phyloP scores from a whole-genome alignment of 2,888 invertebrate species.

The Cerastis leucographa region DNA sequence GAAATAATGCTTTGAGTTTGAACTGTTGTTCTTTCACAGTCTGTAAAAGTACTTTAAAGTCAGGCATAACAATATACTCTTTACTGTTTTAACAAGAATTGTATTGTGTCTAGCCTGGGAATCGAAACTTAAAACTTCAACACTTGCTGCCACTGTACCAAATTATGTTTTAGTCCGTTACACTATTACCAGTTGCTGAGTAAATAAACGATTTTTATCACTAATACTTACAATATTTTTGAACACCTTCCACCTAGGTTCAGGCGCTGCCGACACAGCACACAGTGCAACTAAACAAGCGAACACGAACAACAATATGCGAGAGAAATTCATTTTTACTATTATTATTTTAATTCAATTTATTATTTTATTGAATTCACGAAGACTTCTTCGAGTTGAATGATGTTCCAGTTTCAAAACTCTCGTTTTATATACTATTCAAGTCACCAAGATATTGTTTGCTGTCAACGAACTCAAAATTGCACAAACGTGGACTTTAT shows the following conservation, averaged over 20 bases:
- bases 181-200: too few relatives aligned
- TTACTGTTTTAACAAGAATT: too few relatives aligned
- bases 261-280: conserved; percentile 75
- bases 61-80: too few relatives aligned
- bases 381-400: conserved; percentile 40
- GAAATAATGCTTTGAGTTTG: too few relatives aligned
- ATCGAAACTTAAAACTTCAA: too few relatives aligned
- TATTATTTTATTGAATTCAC: conserved; percentile 25
- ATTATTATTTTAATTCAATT: conserved; percentile 43
- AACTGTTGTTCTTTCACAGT: too few relatives aligned
- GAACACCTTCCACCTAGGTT: conserved; percentile 78
- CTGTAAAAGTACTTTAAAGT: too few relatives aligned
- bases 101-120: too few relatives aligned
- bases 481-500: conserved; percentile 18
- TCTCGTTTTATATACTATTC: conserved; percentile 44
- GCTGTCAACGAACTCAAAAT: conserved; percentile 8
- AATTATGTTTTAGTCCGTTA: too few relatives aligned
- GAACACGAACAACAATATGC: conserved; percentile 76
- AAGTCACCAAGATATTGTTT: conserved; percentile 2
- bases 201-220: neutral
- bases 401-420: conserved; percentile 44
- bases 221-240: conserved; percentile 79
- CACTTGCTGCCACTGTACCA: too few relatives aligned
- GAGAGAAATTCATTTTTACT: conserved; percentile 76
- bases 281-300: conserved; percentile 74